Base-by-base conservation (phyloP, 2,113 vertebrate genomes). In the Bos javanicus region DNA sequence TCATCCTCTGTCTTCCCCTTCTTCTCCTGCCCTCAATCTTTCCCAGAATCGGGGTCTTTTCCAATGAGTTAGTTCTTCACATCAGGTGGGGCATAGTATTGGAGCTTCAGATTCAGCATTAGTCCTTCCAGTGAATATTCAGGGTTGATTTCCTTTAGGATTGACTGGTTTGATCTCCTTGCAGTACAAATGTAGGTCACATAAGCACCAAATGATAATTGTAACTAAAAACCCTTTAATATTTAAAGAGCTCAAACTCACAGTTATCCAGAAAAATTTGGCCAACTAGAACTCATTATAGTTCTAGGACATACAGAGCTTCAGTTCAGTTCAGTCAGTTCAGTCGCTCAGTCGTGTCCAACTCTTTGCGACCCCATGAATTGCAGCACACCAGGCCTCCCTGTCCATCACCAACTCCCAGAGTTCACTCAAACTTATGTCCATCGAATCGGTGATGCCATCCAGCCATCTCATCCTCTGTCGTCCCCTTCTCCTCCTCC, bases 141-240 rank as follows among this genome's bases (percentile, higher is more conserved):
- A 36, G 67, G 67, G n/a, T 71, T 36, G 67, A 71, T 71, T 71
- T 71, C 10, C n/a, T 71, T 71, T 71, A 71, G n/a, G 19, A 71
- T 23, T 71, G n/a, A 71, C 67, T 39, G n/a, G 9, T 71, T 71
- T 39, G n/a, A 21, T 39, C n/a, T 36, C 64, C n/a, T 71, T 71
- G 67, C 10, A 71, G 19, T 39, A 21, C 39, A 95, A 96, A 95
- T 39, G 16, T 50, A 94, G 85, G n/a, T 80, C 90, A 97, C 46
- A 54, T 85, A 88, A 83, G 8, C 36, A 96, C 48, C 59, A 97
- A 94, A 50, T 93, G 50, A 50, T 90, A 87, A 92, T 50, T 94
- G 30, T 83, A 97, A 95, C 50, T 97, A 71, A 93, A 97, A 98
- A 50, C 52, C 59, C 92, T 86, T 95, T 89, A 95, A 76, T 95